Conservation (phyloP, 2,888 invertebrate genomes). For the Tryphoninae sp. region DNA sequence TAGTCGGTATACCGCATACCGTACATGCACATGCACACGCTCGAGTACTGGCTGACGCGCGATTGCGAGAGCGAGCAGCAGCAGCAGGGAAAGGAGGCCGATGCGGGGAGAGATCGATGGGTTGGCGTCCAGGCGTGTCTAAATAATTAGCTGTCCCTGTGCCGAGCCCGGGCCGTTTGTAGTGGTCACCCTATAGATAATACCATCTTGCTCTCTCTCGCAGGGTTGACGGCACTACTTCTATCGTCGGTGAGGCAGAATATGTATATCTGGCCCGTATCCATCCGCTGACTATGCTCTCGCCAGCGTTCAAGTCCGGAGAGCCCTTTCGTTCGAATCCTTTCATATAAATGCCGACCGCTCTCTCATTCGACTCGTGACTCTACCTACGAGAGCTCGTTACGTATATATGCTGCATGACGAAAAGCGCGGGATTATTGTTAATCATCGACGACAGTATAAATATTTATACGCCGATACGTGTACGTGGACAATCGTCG, state of each 20-base stretch:
- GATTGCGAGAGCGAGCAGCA: conserved; percentile 46
- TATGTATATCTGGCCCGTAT: conserved; percentile 35
- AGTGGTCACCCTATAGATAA: conserved; percentile 76
- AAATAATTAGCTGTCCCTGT: conserved; percentile 81
- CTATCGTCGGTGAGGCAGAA: conserved; percentile 28
- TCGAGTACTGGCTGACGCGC: conserved; percentile 53
- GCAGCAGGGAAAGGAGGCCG: conserved; percentile 66
- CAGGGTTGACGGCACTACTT: background rate
- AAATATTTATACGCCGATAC: background rate
- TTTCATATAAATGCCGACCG: conserved; percentile 36
- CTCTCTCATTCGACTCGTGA: conserved; percentile 37
- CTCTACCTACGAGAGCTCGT: conserved; percentile 20
- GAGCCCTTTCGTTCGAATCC: conserved; percentile 47
- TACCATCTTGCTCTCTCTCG: conserved; percentile 56
- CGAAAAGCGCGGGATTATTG: conserved; percentile 49
- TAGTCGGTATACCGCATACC: conserved; percentile 46
- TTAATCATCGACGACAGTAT: conserved; percentile 7
- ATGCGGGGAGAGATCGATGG: conserved; percentile 78
- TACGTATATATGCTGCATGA: conserved; percentile 17
- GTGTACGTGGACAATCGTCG: background rate
- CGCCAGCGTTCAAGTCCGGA: conserved; percentile 51
- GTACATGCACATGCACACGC: conserved; percentile 58
- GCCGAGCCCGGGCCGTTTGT: conserved; percentile 79
- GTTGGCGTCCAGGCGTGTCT: conserved; percentile 80
- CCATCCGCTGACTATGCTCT: conserved; percentile 73